Evolutionary conservation across 2,888 invertebrate genomes (phyloP).

Genomic region (Stenchaetothrips biformis): DNA sequence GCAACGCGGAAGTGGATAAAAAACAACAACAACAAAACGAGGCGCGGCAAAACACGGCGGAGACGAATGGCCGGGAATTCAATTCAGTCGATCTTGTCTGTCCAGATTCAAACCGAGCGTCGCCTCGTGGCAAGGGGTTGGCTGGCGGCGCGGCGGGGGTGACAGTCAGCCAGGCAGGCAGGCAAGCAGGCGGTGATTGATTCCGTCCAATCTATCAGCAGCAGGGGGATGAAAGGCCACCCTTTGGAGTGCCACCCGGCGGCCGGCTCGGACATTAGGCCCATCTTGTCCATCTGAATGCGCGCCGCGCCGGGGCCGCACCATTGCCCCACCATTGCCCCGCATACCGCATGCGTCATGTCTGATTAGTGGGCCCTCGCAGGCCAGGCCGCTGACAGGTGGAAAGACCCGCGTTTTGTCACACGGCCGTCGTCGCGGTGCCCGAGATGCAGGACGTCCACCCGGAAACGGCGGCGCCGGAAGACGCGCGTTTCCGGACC

Average conservation of each 20-base stretch:
- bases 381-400: constrained; percentile 7
- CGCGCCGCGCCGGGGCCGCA: no score
- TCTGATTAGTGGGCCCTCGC: constrained; percentile 7
- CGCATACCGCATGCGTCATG: constrained; percentile 20
- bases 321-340: neutral
- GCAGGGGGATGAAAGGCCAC: neutral
- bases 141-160: no score
- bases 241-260: neutral
- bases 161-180: neutral
- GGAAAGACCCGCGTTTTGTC: constrained; percentile 13
- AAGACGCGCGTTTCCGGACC: neutral
- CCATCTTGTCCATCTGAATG: neutral
- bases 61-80: neutral
- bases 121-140: constrained; percentile 7
- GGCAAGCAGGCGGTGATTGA: neutral
- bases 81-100: neutral
- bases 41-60: neutral
- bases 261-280: neutral
- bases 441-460: no score
- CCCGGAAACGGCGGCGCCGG: no score
- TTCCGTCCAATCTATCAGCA: neutral
- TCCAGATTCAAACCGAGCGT: neutral
- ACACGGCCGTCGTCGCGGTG: neutral
- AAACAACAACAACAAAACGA: no score
- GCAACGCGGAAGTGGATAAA: no score